Base-by-base conservation (phyloP, 2,888 invertebrate species). In the Sturmia bella region DNA sequence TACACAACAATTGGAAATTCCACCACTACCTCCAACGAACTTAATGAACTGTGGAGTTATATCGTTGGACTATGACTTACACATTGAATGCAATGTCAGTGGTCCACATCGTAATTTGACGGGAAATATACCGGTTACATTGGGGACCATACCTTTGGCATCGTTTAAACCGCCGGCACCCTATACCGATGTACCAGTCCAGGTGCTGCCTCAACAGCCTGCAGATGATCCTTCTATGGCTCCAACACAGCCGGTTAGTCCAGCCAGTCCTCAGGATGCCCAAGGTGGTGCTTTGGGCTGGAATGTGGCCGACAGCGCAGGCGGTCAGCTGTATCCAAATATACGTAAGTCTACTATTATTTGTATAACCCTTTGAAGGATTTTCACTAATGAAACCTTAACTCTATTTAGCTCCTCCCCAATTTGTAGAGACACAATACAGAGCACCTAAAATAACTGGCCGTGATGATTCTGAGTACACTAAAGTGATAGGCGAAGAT, bases 21-120 rank as follows among this genome's bases (percentile, higher is more conserved):
- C 96, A 2, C 93, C 95, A 4, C 90, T 96, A 86, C 96, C 96
- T 9, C 95, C 96, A 0, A 95, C 96, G 0, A 95, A 95, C 91
- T 92, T 96, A 17, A 92, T 93, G 17, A 94, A 95, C 87, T 96
- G 96, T 87, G 93, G 93, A 66, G 93, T 96, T 54, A 96, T 96
- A 85, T 94, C 95, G 88, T 91, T 96, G 85, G 94, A 95, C 87
- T 96, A 96, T 90, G 93, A 94, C 86, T 89, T 96, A 43, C 93
- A 94, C 91, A 92, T 94, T 80, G 93, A 93, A 86, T 93, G 94
- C 83, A 92, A 92, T 59, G 93, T 94, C 0, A 92, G 93, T 32
- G 94, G 94, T 19, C 92, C 93, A 86, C 94, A 95, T 86, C 91
- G 93, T 83, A 94, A 95, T 88, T 89, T 96, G 84, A 92, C 92